A percentile compares a stretch with the other conserved stretches of the same genome.
Conservation (phyloP, 2,113 vertebrate species). For the Myotis lucifugus region DNA sequence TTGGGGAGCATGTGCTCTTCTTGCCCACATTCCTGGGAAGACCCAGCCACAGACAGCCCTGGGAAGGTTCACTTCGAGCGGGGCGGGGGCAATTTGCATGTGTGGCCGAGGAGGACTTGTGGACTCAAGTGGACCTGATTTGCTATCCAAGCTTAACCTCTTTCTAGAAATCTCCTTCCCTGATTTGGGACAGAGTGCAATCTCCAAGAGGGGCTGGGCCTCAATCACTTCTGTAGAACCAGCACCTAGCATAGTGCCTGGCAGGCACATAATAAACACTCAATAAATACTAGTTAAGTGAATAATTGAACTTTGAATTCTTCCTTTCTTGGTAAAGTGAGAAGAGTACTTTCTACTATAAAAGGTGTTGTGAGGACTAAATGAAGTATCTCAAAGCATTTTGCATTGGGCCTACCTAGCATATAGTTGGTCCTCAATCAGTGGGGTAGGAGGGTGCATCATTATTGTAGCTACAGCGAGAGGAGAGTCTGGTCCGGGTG, state of each 20-base stretch:
- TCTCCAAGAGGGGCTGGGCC: not conserved
- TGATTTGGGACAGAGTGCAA: not conserved
- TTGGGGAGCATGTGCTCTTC: not conserved
- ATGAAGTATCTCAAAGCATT: not conserved
- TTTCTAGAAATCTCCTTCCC: conserved; percentile 33
- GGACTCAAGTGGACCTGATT: not conserved
- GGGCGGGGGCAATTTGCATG: not conserved
- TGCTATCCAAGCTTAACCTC: not conserved
- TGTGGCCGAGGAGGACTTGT: not conserved
- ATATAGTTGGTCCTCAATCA: not conserved
- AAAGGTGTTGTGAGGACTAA: not conserved
- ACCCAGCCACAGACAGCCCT: not conserved
- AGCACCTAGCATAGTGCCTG: not conserved
- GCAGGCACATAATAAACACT: not conserved
- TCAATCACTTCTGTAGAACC: not conserved
- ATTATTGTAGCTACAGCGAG: not conserved
- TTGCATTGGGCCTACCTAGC: not conserved
- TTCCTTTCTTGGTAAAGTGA: not conserved
- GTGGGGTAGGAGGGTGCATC: not conserved
- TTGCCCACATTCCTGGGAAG: not conserved
- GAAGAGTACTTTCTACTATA: not conserved
- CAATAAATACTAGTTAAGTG: not conserved
- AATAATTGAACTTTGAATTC: not conserved
- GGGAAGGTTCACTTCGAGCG: not conserved
- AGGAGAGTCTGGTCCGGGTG: not conserved